These are phyloP conservation scores for Myripristis jacobus DNA, from an alignment of 2,797 vertebrate genomes.

Conservation along the genomic window DNA sequence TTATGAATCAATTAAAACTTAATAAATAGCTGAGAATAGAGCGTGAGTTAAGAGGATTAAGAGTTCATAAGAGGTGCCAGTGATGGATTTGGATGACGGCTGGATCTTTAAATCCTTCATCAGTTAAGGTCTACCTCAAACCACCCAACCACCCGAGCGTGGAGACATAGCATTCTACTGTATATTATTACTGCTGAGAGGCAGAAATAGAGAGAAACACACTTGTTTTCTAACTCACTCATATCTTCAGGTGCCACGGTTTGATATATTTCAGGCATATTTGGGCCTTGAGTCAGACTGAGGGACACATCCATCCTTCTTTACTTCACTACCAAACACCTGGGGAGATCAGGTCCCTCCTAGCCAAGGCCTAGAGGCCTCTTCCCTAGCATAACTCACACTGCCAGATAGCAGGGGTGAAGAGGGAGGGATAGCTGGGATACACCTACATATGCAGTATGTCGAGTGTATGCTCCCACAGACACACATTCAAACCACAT, in stretches of 20 bases:
- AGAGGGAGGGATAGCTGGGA: conserved; percentile 40
- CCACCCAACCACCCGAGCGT: neutral
- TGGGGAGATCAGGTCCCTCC: conserved; percentile 39
- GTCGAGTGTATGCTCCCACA: conserved; percentile 6
- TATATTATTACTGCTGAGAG: conserved; percentile 5
- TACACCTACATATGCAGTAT: conserved; percentile 27
- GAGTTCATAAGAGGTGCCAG: conserved; percentile 25
- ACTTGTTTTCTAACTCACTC: conserved; percentile 23
- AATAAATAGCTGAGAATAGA: conserved; percentile 40
- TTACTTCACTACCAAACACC: conserved; percentile 35
- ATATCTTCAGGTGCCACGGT: conserved; percentile 11
- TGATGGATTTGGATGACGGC: conserved; percentile 42
- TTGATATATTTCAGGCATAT: conserved; percentile 45
- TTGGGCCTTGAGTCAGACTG: conserved; percentile 38
- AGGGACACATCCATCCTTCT: conserved; percentile 54
- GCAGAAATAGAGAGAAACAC: conserved; percentile 20
- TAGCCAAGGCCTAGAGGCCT: conserved; percentile 63
- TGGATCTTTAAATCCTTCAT: conserved; percentile 27
- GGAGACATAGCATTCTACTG: neutral
- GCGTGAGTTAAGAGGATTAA: conserved; percentile 41
- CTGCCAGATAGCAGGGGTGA: conserved; percentile 51
- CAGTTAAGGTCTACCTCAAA: neutral
- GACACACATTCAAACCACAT: conserved; percentile 8
- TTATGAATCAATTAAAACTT: conserved; percentile 61
- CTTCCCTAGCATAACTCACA: conserved; percentile 36